phyloP scores from a whole-genome alignment of 1,140 invertebrate genomes.

The Drosophila auraria region DNA sequence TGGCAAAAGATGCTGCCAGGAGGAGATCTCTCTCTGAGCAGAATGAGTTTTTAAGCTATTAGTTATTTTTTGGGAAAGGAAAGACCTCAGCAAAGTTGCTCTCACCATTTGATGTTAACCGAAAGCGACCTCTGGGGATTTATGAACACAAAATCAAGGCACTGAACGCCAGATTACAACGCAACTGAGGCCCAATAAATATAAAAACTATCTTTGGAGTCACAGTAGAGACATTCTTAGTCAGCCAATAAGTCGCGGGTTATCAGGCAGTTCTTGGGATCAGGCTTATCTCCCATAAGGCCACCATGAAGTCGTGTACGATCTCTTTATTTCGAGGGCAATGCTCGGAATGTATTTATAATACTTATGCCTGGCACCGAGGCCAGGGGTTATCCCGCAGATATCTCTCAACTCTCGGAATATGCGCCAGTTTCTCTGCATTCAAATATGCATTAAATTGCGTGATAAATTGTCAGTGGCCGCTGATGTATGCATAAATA shows the following conservation, averaged over 20 bases:
- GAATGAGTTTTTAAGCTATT: not conserved
- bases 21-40: not conserved
- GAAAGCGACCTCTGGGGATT: not conserved
- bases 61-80: not conserved
- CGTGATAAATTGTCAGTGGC: constrained; percentile 60
- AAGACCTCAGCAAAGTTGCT: not conserved
- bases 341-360: constrained; percentile 45
- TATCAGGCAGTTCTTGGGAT: constrained; percentile 12
- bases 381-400: constrained; percentile 39
- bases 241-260: constrained; percentile 2
- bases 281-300: constrained; percentile 28
- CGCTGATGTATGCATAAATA: constrained; percentile 69
- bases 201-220: constrained; percentile 1
- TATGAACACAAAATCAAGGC: not conserved
- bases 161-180: not conserved
- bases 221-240: constrained; percentile 2
- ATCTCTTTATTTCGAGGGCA: constrained; percentile 19
- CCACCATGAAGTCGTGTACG: constrained; percentile 41
- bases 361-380: constrained; percentile 23
- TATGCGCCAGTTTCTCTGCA: constrained; percentile 43
- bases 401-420: constrained; percentile 18
- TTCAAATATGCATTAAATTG: constrained; percentile 75
- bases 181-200: not conserved
- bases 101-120: not conserved
- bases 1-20: not conserved